Evolutionary conservation across 2,888 invertebrate genomes (phyloP), one percentile per base, ranked within the genome.

Genomic region (Xestoiulus laeticollis): DNA sequence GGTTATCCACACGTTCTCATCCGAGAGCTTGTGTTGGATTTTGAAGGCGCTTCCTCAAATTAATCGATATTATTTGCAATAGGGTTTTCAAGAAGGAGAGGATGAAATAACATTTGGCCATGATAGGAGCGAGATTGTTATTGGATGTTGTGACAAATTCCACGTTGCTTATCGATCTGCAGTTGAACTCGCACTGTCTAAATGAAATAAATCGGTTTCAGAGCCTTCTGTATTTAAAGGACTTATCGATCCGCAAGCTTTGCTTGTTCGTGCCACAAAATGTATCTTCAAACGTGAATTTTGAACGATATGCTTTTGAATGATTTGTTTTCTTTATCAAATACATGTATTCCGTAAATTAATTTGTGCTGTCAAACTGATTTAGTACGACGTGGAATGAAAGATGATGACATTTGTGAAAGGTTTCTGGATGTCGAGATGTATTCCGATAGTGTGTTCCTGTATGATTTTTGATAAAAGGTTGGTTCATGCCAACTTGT

Each of bases 51-150:
- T 59, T 59, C 26, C 68, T 22, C 26, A 26, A 26, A 68, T 68
- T 68, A 68, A 68, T 68, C 68, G 68, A 68, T 68, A 68, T 68
- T 68, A 68, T 68, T 68, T 68, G 68, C 68, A 68, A 68, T 68
- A 68, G 68, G 68, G 68, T 68, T 68, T 26, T 68, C 26, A 6
- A 68, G 14, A 26, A 10, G 22, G n/a, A 68, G 68, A n/a, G 68
- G n/a, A 68, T 68, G 68, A 68, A 68, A 68, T 68, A 68, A 68
- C 68, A 68, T 68, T 68, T 68, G 68, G 68, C 68, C 68, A 68
- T 26, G 68, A 68, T 68, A 68, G 68, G 26, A 68, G 26, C 26
- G 68, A 68, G 68, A 68, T 68, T 68, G 68, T 68, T 68, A 68
- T 68, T 68, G 68, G 68, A 68, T 68, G 68, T 68, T 68, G 68